phyloP scores from a whole-genome alignment of 2,113 vertebrate species.

The Eurystomus gularis region DNA sequence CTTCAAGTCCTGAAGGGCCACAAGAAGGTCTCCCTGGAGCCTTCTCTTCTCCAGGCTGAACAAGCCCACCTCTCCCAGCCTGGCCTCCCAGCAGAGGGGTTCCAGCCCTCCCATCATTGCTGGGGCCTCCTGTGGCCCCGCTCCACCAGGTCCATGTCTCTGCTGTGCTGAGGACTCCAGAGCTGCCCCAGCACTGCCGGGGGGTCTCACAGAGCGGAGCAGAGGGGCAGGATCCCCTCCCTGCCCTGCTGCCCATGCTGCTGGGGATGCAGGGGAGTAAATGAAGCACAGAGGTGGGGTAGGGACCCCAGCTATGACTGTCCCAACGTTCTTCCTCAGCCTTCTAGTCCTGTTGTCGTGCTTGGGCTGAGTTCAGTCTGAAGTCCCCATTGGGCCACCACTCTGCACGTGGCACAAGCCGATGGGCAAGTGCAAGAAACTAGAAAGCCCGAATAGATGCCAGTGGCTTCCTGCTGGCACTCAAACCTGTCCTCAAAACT shows the following conservation, averaged over 20 bases:
- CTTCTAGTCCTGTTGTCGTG: not conserved
- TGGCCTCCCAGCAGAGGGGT: not conserved
- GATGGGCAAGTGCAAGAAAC: not conserved
- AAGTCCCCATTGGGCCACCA: fast-evolving
- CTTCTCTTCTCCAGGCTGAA: not conserved
- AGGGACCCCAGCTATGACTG: not conserved
- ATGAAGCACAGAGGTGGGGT: not conserved
- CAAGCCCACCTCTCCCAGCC: not conserved
- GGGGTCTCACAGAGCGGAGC: too few species aligned
- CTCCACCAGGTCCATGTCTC: too few species aligned
- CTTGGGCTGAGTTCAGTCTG: not conserved
- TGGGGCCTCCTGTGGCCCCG: too few species aligned
- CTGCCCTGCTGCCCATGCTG: too few species aligned
- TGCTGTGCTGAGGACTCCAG: too few species aligned
- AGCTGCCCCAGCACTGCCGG: too few species aligned
- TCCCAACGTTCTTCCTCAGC: not conserved
- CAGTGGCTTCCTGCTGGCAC: not conserved
- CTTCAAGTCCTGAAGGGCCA: too few species aligned
- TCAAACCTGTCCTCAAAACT: not conserved
- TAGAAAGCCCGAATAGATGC: fast-evolving
- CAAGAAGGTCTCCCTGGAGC: not conserved
- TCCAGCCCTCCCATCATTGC: not conserved
- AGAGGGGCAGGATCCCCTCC: not conserved
- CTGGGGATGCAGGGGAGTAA: not conserved
- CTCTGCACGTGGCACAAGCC: not conserved